Conservation (phyloP, 1,140 invertebrate genomes). For the Drosophila bocki region DNA sequence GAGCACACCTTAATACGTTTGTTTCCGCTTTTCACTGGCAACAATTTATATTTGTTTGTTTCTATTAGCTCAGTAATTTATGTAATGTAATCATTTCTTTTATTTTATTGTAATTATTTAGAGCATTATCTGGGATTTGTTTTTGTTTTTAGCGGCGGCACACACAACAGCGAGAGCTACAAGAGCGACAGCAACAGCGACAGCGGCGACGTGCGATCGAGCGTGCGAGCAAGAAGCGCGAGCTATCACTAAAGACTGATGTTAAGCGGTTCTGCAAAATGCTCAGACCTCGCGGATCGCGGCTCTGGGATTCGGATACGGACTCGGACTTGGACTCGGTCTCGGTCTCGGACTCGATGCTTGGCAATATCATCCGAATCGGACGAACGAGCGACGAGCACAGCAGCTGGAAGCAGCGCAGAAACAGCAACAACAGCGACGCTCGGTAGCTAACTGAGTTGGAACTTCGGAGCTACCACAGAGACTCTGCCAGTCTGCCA, state of each 20-base stretch:
- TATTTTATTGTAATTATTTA: slow-evolving; percentile 19
- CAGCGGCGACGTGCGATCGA: slow-evolving; percentile 75
- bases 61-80: slow-evolving; percentile 3
- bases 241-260: slow-evolving; percentile 85
- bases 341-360: slow-evolving; percentile 29
- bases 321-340: neutral
- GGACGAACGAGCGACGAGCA: slow-evolving; percentile 48
- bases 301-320: neutral
- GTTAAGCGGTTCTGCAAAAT: slow-evolving; percentile 85
- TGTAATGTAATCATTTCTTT: slow-evolving; percentile 6
- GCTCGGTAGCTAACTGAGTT: slow-evolving; percentile 42
- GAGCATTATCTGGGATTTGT: slow-evolving; percentile 14
- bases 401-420: slow-evolving; percentile 29
- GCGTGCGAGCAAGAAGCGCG: slow-evolving; percentile 84
- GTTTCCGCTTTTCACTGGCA: slow-evolving; percentile 15
- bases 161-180: slow-evolving; percentile 23
- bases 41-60: neutral
- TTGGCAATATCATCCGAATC: slow-evolving; percentile 69
- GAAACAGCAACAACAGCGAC: slow-evolving; percentile 39
- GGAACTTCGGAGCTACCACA: slow-evolving; percentile 44
- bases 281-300: slow-evolving; percentile 52
- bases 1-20: slow-evolving; percentile 19
- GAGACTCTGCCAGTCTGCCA: slow-evolving; percentile 23
- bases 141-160: slow-evolving; percentile 29
- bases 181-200: slow-evolving; percentile 39